Conservation (phyloP, 2,888 invertebrate species). For the Cephus runcator region DNA sequence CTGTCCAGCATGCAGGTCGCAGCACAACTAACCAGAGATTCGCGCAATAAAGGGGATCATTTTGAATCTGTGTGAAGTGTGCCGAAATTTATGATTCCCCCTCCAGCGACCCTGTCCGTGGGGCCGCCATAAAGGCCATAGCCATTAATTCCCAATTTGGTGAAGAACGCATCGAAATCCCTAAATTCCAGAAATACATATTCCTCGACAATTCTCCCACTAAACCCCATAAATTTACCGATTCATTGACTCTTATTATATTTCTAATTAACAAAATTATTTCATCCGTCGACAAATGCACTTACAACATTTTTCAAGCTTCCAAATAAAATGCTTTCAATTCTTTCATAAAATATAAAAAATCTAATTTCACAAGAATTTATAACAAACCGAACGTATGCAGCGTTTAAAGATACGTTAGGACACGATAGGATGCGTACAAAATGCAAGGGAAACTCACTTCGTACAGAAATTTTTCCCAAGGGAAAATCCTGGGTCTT, state of each 20-base stretch:
- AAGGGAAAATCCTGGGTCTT: neutral
- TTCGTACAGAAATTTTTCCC: neutral
- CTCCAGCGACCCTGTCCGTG: conserved; percentile 25
- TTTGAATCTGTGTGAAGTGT: conserved; percentile 68
- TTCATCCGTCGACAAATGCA: neutral
- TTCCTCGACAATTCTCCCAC: neutral
- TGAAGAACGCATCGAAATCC: conserved; percentile 23
- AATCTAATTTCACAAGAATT: neutral
- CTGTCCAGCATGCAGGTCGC: conserved; percentile 39
- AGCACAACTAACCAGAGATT: conserved; percentile 58
- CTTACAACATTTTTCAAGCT: neutral
- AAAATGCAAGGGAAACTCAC: neutral
- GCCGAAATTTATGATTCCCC: conserved; percentile 68
- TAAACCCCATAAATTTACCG: neutral
- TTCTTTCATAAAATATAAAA: neutral
- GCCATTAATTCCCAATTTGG: conserved; percentile 52
- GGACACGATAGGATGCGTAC: too few species aligned
- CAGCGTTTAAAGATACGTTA: too few species aligned
- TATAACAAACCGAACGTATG: neutral
- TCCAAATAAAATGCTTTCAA: neutral
- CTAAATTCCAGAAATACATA: neutral
- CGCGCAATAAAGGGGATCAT: conserved; percentile 68
- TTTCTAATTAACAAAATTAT: neutral
- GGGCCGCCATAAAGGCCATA: conserved; percentile 41
- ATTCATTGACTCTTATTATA: neutral